Conservation (phyloP, 2,797 vertebrate species). For the Sebastes vulpes region DNA sequence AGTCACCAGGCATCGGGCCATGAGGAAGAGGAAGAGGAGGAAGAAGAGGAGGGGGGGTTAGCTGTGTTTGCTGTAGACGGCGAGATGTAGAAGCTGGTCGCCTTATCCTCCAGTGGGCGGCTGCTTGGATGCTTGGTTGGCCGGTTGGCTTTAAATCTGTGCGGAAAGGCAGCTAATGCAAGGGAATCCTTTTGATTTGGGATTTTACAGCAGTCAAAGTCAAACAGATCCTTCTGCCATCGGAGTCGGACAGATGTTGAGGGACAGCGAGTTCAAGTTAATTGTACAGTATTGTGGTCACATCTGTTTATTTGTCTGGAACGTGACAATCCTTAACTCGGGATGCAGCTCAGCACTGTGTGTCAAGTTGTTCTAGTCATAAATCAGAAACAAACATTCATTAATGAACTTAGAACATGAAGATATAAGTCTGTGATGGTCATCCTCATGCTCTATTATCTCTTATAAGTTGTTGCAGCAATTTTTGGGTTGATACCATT, state of each 20-base stretch:
- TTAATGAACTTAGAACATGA: too few species aligned
- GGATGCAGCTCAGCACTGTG: too few species aligned
- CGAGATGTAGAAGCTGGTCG: conserved; percentile 14
- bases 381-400: too few species aligned
- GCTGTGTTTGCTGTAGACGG: conserved; percentile 26
- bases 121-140: conserved; percentile 44
- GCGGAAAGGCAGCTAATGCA: conserved; percentile 50
- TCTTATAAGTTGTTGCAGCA: too few species aligned
- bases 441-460: too few species aligned
- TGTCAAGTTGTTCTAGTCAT: too few species aligned
- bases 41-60: background rate
- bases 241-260: conserved; percentile 61
- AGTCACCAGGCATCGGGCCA: conserved; percentile 25
- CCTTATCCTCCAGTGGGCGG: conserved; percentile 39
- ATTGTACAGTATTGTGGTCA: conserved; percentile 27
- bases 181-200: conserved; percentile 72
- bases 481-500: too few species aligned
- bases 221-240: conserved; percentile 35
- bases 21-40: background rate
- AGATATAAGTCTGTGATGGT: too few species aligned
- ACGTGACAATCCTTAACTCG: too few species aligned
- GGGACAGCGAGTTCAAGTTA: conserved; percentile 57
- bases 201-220: conserved; percentile 60
- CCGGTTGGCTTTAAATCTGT: conserved; percentile 60
- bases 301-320: background rate